Evolutionary conservation across 2,113 vertebrate genomes (phyloP).

Genomic region (Spermophilus dauricus): DNA sequence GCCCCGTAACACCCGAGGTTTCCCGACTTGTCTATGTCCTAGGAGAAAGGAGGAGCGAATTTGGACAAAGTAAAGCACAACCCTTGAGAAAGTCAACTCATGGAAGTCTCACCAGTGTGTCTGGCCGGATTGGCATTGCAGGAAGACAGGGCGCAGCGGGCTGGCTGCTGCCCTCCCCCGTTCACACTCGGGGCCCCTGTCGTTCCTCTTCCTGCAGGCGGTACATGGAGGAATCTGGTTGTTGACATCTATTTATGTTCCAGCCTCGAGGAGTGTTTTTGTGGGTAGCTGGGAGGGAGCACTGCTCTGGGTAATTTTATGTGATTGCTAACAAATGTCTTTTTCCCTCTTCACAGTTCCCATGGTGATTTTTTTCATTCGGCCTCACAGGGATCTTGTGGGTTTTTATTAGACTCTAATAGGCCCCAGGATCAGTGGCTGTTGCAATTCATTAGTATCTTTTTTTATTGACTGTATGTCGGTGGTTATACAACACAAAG

Average conservation of each 20-base stretch:
- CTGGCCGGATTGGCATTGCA: neutral
- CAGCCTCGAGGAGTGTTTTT: neutral
- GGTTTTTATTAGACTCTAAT: slow-evolving; percentile 79
- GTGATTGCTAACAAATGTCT: slow-evolving; percentile 57
- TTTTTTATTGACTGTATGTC: slow-evolving; percentile 46
- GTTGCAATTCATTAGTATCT: slow-evolving; percentile 37
- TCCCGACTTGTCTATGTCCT: neutral
- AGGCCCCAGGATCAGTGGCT: slow-evolving; percentile 56
- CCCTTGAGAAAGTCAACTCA: neutral
- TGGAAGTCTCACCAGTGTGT: too few relatives aligned
- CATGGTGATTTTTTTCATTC: slow-evolving; percentile 73
- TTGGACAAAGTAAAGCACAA: neutral
- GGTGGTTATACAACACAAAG: neutral
- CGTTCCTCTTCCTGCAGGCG: neutral
- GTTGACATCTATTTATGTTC: neutral
- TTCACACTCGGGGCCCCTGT: accelerated
- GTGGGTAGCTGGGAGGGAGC: neutral
- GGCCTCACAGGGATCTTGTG: slow-evolving; percentile 53
- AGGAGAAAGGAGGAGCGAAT: neutral
- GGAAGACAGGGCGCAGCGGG: neutral
- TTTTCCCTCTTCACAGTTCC: slow-evolving; percentile 59
- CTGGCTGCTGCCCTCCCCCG: neutral
- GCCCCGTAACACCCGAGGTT: neutral
- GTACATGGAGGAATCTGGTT: neutral
- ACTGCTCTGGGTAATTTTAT: slow-evolving; percentile 34